Percentiles rank a stretch among this genome's conserved stretches.
These are phyloP conservation scores for Limnephilus auricula DNA, from an alignment of 2,888 invertebrate species.

Conservation along the genomic window DNA sequence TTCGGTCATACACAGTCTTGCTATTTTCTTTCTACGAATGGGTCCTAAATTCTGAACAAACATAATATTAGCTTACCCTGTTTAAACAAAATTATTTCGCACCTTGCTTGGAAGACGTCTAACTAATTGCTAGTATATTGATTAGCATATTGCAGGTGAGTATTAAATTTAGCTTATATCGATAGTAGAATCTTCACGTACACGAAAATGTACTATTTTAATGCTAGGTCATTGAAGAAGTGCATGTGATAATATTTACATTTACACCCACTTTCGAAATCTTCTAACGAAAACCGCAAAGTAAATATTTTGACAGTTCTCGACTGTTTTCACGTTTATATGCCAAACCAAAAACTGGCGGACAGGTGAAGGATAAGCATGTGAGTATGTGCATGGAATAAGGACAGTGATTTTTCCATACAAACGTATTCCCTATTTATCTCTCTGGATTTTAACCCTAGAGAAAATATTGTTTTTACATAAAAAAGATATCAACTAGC, in stretches of 20 bases:
- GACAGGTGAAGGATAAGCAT: background rate
- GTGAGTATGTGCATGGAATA: no score
- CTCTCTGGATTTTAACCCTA: no score
- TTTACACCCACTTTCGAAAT: background rate
- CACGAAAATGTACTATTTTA: background rate
- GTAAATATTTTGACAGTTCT: background rate
- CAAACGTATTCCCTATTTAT: no score
- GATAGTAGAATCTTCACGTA: background rate
- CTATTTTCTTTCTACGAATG: background rate
- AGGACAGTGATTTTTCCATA: no score
- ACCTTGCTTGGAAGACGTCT: background rate
- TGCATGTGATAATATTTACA: background rate
- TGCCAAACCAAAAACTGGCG: background rate
- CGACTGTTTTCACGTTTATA: background rate
- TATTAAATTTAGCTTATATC: background rate
- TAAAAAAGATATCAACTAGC: no score
- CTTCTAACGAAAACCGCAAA: background rate
- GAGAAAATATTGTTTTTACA: no score
- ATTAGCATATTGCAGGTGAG: background rate
- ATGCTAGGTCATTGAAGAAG: background rate
- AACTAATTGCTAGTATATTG: background rate
- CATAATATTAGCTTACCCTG: background rate
- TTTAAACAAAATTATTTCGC: background rate
- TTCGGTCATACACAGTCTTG: background rate
- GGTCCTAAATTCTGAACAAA: background rate